Base-by-base conservation (phyloP, 2,888 invertebrate genomes). In the Nysson spinosus region DNA sequence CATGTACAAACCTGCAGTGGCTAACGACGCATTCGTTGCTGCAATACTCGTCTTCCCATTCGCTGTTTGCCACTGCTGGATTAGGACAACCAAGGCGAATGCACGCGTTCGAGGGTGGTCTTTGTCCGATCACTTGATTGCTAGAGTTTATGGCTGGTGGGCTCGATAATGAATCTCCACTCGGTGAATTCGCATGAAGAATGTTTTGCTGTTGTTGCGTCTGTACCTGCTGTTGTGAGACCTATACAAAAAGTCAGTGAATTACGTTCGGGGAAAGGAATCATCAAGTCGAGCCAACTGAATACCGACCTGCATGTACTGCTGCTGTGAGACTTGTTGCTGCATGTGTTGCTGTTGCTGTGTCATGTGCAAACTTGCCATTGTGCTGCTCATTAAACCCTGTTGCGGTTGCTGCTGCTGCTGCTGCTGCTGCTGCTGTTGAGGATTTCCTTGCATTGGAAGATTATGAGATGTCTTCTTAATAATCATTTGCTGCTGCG, bases 31-130 rank as follows among this genome's bases (percentile, higher is more conserved):
- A 98, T 88, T 97, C 96, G 88, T 96, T 97, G 88, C 96, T 96
- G 90, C 97, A 98, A 88, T 97, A 98, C 88, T 97, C 97, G 87
- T 96, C 96, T 88, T 97, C 97, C 97, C 97, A 97, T 88, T 96
- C 96, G 71, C 94, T 93, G 89, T 95, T 96, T 74, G 95, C 92
- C 80, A 96, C 93, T 70, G 97, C 96, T 37, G 93, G 93, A 89
- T 97, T 97, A 69, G 93, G 93, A 88, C 97, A 98, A 75, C 96
- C 96, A 82, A 94, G 94, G 66, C 97, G 93, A 82, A 96, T 95
- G 88, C 96, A 96, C 60, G 93, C 78, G 60, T 84, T 81, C 64
- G 85, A 73, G 26, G 80, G 80, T 42, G 80, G 77, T 39, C 83
- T 75, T 37, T 84, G 86, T 11, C 79, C 79, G 14, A 73, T 75